Evolutionary conservation across 2,113 vertebrate genomes (phyloP).

Genomic region (Catharus fuscescens): DNA sequence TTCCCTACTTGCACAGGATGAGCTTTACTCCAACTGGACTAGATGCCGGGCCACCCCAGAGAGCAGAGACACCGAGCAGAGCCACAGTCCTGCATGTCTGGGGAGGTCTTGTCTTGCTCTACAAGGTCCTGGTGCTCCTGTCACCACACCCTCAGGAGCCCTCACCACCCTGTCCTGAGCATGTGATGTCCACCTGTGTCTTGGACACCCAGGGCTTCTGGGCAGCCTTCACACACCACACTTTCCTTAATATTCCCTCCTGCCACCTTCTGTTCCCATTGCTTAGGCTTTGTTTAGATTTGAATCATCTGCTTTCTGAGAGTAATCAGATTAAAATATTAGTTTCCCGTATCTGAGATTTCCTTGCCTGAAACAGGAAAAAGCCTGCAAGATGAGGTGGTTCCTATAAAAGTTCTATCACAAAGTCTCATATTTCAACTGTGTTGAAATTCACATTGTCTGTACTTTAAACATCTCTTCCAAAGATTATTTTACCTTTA

Average conservation of each 20-base stretch:
- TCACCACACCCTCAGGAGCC: neutral
- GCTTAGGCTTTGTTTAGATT: slow-evolving; percentile 24
- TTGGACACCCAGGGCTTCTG: neutral
- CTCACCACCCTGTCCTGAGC: too few species aligned
- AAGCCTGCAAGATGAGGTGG: slow-evolving; percentile 1
- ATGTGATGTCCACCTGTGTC: neutral
- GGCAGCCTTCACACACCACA: neutral
- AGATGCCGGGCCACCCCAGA: neutral
- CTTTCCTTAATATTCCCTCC: neutral
- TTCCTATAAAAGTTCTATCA: slow-evolving; percentile 17
- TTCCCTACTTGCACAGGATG: neutral
- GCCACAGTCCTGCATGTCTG: neutral
- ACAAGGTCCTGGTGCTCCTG: neutral
- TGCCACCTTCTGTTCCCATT: neutral
- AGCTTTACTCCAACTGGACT: neutral
- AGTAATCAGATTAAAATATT: slow-evolving; percentile 64
- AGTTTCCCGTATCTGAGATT: slow-evolving; percentile 15
- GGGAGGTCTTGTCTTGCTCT: neutral
- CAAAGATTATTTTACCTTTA: neutral
- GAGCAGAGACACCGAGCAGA: neutral
- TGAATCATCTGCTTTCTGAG: slow-evolving; percentile 21
- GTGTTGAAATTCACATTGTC: neutral
- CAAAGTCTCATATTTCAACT: neutral
- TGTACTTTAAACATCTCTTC: neutral
- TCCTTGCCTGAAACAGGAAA: neutral